Conservation (phyloP, 2,888 invertebrate species). For the Hoplodrina blanda region DNA sequence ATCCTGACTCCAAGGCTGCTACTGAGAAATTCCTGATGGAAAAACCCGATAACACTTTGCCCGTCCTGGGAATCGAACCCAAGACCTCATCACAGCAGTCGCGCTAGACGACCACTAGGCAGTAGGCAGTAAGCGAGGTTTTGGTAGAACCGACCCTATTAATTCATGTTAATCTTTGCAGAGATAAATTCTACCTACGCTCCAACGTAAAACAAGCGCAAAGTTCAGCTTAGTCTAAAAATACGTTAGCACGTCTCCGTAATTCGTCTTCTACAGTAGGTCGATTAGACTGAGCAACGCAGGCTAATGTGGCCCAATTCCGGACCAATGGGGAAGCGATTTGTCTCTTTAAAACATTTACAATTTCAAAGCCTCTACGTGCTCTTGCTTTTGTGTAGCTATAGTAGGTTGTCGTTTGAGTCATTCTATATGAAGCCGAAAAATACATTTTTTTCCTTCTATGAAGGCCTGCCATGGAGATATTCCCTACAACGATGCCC, state of each 20-base stretch:
- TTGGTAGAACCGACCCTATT: not conserved
- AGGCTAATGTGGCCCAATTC: slow-evolving; percentile 57
- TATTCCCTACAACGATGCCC: too few species aligned
- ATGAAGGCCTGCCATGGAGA: too few species aligned
- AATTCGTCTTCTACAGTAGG: slow-evolving; percentile 53
- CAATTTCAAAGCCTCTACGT: slow-evolving; percentile 33
- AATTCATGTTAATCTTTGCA: not conserved
- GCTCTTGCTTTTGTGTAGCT: slow-evolving; percentile 13
- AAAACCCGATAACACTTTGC: too few species aligned
- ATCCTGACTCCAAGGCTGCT: too few species aligned
- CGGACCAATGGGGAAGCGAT: slow-evolving; percentile 40
- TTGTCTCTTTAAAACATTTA: slow-evolving; percentile 51
- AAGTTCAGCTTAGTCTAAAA: slow-evolving; percentile 21
- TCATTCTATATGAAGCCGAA: not conserved
- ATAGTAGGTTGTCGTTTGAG: slow-evolving; percentile 9
- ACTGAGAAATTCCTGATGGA: too few species aligned
- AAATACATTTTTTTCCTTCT: not conserved
- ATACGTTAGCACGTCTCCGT: slow-evolving; percentile 55
- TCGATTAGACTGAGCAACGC: slow-evolving; percentile 57
- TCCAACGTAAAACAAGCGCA: not conserved
- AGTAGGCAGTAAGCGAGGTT: too few species aligned
- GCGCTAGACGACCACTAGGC: too few species aligned
- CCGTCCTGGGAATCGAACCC: too few species aligned
- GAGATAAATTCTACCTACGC: not conserved
- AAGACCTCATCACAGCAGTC: too few species aligned